Percentiles rank a stretch among this genome's conserved stretches.
Evolutionary conservation across 2,113 vertebrate species (phyloP).

Genomic region (Anhinga rufa): DNA sequence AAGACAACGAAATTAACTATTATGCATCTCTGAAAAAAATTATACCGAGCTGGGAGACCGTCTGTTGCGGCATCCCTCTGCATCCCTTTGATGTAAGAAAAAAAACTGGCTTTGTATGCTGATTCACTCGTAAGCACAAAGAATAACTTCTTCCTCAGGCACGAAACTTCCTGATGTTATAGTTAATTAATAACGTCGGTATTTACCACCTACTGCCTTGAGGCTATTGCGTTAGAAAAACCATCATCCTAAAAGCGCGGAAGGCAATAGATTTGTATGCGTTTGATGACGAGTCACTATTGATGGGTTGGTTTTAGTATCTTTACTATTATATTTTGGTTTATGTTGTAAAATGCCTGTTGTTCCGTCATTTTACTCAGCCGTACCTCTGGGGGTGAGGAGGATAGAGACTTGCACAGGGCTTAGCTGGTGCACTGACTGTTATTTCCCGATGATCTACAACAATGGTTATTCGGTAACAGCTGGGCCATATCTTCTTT

Average conservation of each 20-base stretch:
- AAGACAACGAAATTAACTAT: not conserved
- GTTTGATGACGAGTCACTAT: not conserved
- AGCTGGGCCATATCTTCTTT: slow-evolving; percentile 79
- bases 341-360: not conserved
- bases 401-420: slow-evolving; percentile 33
- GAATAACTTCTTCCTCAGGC: not conserved
- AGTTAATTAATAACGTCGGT: not conserved
- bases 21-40: not conserved
- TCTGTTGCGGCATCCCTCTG: not conserved
- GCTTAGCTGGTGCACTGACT: slow-evolving; percentile 58
- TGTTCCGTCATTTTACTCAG: slow-evolving; percentile 1
- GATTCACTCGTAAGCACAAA: not conserved
- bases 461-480: slow-evolving; percentile 78
- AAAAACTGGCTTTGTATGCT: not conserved
- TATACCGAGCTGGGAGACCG: not conserved
- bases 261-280: not conserved
- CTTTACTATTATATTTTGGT: not conserved
- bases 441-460: slow-evolving; percentile 73
- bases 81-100: not conserved
- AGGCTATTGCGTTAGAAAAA: not conserved
- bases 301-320: not conserved
- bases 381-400: slow-evolving; percentile 1
- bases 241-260: not conserved
- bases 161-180: not conserved
- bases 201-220: not conserved